A percentile compares a stretch with the other conserved stretches of the same genome.
Evolutionary conservation across 2,113 vertebrate genomes (phyloP).

Genomic region (Antechinus flavipes): DNA sequence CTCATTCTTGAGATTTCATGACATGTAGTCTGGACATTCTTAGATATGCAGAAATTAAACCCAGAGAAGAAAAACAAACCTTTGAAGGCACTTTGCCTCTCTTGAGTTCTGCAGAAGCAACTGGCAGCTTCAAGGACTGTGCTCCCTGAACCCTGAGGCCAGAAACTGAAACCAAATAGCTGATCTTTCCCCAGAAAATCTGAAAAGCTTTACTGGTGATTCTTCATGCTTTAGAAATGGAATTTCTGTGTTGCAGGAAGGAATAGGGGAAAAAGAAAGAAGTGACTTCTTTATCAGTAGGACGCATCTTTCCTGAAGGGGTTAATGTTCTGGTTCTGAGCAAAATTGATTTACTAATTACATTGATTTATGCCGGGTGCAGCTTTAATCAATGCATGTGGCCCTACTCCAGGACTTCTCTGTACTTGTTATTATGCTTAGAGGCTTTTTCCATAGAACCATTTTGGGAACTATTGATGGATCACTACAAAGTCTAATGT

Average conservation of each 20-base stretch:
- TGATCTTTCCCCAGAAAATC: conserved; percentile 2
- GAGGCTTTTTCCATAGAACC: conserved; percentile 2
- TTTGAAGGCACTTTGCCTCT: conserved; percentile 24
- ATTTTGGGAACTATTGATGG: not conserved
- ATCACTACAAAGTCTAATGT: not conserved
- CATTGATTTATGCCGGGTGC: not conserved
- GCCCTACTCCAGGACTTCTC: not conserved
- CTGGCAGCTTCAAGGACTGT: not conserved
- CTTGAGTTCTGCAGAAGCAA: not conserved
- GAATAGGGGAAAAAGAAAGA: conserved; percentile 21
- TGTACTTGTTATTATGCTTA: not conserved
- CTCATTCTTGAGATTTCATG: conserved; percentile 16
- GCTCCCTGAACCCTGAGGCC: not conserved
- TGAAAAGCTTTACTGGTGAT: not conserved
- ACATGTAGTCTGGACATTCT: not conserved
- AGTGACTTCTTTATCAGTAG: not conserved
- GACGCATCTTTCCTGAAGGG: not conserved
- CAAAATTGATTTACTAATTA: conserved; percentile 25
- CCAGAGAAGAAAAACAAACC: conserved; percentile 3
- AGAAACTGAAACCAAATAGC: not conserved
- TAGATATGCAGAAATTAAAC: conserved; percentile 12
- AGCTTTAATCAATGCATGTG: conserved; percentile 10
- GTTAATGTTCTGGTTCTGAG: not conserved
- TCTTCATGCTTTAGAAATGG: not conserved
- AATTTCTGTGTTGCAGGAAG: not conserved